phyloP scores from a whole-genome alignment of 2,113 vertebrate species.

The Brachypodius melanocephalos region DNA sequence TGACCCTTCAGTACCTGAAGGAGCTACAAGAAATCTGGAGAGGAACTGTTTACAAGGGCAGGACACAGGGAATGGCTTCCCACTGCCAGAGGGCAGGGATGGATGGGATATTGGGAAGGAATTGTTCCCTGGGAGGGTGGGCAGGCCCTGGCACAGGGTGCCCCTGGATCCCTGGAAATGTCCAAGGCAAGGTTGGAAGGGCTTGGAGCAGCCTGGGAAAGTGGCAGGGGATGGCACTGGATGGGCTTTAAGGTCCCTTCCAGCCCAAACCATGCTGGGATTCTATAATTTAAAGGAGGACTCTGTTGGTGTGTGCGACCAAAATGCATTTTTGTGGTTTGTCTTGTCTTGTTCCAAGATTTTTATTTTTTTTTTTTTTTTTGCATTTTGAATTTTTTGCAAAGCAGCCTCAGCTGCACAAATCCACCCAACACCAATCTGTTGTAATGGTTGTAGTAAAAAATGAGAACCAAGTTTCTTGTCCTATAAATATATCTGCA shows the following conservation, averaged over 20 bases:
- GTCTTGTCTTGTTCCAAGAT: background rate
- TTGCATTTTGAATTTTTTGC: background rate
- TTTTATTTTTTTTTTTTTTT: background rate
- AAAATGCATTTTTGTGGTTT: background rate
- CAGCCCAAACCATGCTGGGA: background rate
- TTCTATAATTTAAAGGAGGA: background rate
- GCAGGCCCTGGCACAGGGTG: background rate
- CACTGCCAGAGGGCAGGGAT: fast-evolving
- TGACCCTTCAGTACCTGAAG: background rate
- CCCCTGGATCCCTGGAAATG: background rate
- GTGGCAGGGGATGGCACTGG: background rate
- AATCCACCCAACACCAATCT: background rate
- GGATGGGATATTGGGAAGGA: background rate
- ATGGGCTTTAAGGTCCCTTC: background rate
- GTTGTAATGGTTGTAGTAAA: background rate
- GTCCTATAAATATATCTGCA: background rate
- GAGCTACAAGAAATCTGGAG: background rate
- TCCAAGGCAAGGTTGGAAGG: background rate
- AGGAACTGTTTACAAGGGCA: background rate
- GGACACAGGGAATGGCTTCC: background rate
- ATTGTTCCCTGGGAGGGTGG: background rate
- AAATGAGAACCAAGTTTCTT: background rate
- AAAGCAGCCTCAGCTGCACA: background rate
- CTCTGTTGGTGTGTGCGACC: background rate
- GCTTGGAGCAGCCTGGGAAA: background rate